Evolutionary conservation across 2,113 vertebrate species (phyloP), one percentile per base, ranked within the genome.

Genomic region (Pedetes capensis): DNA sequence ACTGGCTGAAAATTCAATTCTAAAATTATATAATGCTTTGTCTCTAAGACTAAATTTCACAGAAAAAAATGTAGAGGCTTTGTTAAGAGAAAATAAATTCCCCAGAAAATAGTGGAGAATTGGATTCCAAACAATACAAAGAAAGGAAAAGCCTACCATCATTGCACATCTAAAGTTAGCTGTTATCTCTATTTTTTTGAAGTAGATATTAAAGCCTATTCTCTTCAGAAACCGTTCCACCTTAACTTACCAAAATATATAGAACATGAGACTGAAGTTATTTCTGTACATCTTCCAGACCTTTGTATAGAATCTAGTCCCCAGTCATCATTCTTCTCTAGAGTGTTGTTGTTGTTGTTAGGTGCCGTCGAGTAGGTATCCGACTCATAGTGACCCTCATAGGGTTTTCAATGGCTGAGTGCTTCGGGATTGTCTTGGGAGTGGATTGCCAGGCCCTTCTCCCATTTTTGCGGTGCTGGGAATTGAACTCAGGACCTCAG

Each of bases 101-200:
- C n/a, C 29, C 6, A 47, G 78, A 53, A 90, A 82, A 53, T 5
- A 87, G 4, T n/a, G 64, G 37, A 95, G 17, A 75, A 47, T 17
- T 96, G 42, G 22, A 42, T 86, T 87, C n/a, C 53, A 89, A 96
- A 69, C 32, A 63, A 74, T 14, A 42, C 49, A 86, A 78, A 71
- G 17, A 71, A 87, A 78, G 64, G 17, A 92, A 94, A 29, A 78
- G 75, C 49, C 1, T 20, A 72, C 4, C 3, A 42, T 22, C 25
- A 39, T 16, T 72, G 27, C 37, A 74, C 37, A 13, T 84, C 42
- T 78, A 49, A 32, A 12, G 29, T 42, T 17, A 89, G 23, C 32
- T 34, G 55, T 64, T 61, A 49, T 88, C 12, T 82, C 23, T 61
- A 39, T 63, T 84, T 93, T n/a, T 89, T 69, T 89, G 1, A 88